Conservation (phyloP, 2,113 vertebrate genomes). For the Zapornia atra region DNA sequence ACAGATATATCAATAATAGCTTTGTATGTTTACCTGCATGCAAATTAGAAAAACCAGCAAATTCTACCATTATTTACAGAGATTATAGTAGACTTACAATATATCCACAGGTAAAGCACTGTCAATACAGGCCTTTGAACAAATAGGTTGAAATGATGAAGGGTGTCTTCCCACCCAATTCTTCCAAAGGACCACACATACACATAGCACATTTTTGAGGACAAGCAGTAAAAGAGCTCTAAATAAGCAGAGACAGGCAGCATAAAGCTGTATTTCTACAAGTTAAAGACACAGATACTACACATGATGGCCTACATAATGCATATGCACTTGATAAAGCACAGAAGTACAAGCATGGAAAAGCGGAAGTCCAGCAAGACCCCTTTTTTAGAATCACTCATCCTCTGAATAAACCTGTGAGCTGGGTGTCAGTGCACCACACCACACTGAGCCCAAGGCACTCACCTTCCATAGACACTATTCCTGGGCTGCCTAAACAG, state of each 20-base stretch:
- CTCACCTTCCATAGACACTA: not conserved
- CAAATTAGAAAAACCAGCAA: not conserved
- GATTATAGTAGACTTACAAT: not conserved
- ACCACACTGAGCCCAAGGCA: not conserved
- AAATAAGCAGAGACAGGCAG: not conserved
- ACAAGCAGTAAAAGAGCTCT: not conserved
- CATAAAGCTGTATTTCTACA: not conserved
- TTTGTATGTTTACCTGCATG: not conserved
- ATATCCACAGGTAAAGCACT: not conserved
- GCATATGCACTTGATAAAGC: not conserved
- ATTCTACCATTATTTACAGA: conserved; percentile 8
- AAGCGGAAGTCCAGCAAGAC: not conserved
- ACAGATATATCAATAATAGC: not conserved
- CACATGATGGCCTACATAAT: not conserved
- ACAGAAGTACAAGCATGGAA: fast-evolving
- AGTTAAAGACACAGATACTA: not conserved
- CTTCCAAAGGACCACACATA: not conserved
- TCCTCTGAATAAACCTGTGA: not conserved
- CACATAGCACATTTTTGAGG: not conserved
- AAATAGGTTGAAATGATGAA: not conserved
- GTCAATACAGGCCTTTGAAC: not conserved
- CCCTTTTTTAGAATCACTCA: not conserved
- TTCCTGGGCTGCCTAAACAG: not conserved
- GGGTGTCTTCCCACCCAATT: fast-evolving
- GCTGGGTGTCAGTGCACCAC: fast-evolving